Percentiles rank a stretch among this genome's conserved stretches.
Evolutionary conservation across 2,113 vertebrate species (phyloP).

Genomic region (Trogon melanurus): DNA sequence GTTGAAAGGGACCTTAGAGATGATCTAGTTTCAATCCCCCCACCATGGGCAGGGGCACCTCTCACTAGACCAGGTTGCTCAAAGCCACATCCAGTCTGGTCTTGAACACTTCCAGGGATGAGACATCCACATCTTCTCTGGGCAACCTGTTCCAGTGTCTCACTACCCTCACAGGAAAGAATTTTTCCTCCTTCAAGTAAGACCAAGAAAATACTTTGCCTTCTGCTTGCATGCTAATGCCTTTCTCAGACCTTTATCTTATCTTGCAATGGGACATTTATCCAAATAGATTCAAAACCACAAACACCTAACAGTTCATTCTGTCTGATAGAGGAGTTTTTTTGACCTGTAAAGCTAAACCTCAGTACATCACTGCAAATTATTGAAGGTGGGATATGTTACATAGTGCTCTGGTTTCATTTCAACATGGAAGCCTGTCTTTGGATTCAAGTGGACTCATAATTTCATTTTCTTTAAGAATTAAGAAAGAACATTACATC

Average conservation of each 20-base stretch:
- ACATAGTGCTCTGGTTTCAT: neutral
- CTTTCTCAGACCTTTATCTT: neutral
- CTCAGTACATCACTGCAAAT: neutral
- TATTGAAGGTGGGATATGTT: neutral
- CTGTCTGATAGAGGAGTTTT: accelerated
- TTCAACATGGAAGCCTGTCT: neutral
- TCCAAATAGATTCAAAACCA: neutral
- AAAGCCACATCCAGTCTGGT: too few species aligned
- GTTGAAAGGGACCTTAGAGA: too few species aligned
- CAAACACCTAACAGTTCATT: neutral
- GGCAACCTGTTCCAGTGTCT: too few species aligned
- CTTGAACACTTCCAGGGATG: too few species aligned
- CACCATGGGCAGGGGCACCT: too few species aligned
- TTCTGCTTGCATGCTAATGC: neutral
- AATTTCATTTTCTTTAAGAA: neutral
- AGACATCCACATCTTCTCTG: too few species aligned
- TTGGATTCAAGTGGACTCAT: neutral
- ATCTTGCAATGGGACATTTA: neutral
- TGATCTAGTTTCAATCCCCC: too few species aligned
- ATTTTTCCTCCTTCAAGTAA: neutral
- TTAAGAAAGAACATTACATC: neutral
- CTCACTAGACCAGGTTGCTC: too few species aligned
- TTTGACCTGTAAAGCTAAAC: neutral
- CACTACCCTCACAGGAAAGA: too few species aligned
- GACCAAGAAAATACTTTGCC: neutral